Base-by-base conservation (phyloP, 2,113 vertebrate species). In the Gymnarchus niloticus region DNA sequence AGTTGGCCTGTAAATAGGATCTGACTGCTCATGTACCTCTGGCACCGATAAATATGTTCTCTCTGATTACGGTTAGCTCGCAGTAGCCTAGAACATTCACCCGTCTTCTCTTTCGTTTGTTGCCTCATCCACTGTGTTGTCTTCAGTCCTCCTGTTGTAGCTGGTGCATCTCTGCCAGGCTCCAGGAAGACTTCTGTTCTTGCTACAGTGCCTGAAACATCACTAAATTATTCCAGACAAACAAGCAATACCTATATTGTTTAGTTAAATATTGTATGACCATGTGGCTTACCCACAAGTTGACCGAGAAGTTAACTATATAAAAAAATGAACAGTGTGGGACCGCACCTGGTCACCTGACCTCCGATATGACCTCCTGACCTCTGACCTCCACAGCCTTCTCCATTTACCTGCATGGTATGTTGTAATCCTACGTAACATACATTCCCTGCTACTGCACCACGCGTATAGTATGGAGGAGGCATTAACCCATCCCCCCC, bases 1-100 rank as follows among this genome's bases (percentile, higher is more conserved):
- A n/a, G 48, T 44, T 48, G 48, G 77, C n/a, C 77, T 81, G 77
- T 51, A 81, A 48, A 49, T 81, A 51, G 77, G 77, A 81, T 51
- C 65, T 73, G 65, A 73, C 65, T 73, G 77, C 48, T 10, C 23
- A 4, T 51, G 46, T 46, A 51, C 77, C 48, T 81, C 48, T 51
- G 44, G 77, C 48, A 48, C 44, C 9, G 5, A 10, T 51, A 81
- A 80, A 80, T 49, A 80, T 48, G 76, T 80, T 33, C 65, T 73
- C 65, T 73, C 65, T 73, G 65, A 73, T 73, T 73, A 41, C 65
- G 41, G 28, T 73, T 73, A 73, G 65, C 65, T 19, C 41, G 65
- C 65, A 73, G 65, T 73, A 73, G 41, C 33, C 65, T 69, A 17
- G 65, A 6, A 69, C 12, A 41, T 25, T 19, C 33, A n/a, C n/a